Evolutionary conservation across 2,888 invertebrate species (phyloP), one percentile per base, ranked within the genome.

Genomic region (Gymnoscelis rufifasciata): DNA sequence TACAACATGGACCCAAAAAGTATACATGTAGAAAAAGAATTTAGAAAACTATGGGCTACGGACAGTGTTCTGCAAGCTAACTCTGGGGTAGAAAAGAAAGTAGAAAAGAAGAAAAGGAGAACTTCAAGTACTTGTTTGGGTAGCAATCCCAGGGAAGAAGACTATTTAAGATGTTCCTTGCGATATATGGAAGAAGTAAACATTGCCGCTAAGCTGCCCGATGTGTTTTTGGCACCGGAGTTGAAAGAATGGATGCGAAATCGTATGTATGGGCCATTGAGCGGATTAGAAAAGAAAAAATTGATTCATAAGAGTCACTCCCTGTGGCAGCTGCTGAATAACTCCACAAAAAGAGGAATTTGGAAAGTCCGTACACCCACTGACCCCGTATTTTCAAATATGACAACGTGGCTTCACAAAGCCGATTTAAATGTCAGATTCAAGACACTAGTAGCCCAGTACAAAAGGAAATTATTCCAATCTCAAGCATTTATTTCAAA

Each of bases 191-290:
- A 72, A 29, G 62, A 61, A 0, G 47, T 62, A 0, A 86, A 86
- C 56, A 44, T 79, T 0, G 86, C 86, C 36, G 83, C 87, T 1
- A 69, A 74, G 7, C 59, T 87, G 26, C 87, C 87, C 0, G 84
- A 86, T 31, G 52, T 80, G 11, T 76, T 86, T 45, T 57, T 76
- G 15, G 78, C 71, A 1, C 83, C 87, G 5, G 84, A 83, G 47
- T 66, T 87, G 3, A 70, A 66, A 24, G 84, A 80, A 60, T 87
- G 87, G 87, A 87, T 87, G 86, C 74, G 83, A 7, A 52, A 56
- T 3, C 74, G 87, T 10, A 70, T 86, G 6, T 59, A 73, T 39
- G 87, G 87, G 0, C 77, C 78, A 0, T 56, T 62, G 24, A 65
- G 66, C 4, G 26, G 14, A 1, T 8, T 23, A 1, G 62, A 75